These are phyloP conservation scores for Calypte anna DNA, from an alignment of 2,113 vertebrate genomes.

Conservation along the genomic window DNA sequence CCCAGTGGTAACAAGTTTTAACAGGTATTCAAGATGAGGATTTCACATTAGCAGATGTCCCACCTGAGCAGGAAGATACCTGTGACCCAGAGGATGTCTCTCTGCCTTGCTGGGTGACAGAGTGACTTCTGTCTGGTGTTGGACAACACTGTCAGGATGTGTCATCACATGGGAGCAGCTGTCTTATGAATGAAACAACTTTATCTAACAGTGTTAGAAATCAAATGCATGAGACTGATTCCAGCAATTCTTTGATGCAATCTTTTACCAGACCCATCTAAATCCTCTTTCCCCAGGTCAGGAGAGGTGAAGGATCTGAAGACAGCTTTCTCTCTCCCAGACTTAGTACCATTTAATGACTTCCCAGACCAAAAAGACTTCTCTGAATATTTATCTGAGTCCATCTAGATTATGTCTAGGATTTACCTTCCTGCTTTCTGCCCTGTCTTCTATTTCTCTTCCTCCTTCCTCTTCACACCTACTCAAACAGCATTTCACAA, in stretches of 20 bases:
- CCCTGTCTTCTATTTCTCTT: neutral
- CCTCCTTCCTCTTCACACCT: neutral
- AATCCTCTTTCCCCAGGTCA: neutral
- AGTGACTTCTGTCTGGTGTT: neutral
- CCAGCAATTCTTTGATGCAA: neutral
- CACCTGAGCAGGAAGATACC: neutral
- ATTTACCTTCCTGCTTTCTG: neutral
- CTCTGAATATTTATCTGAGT: neutral
- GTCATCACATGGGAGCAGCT: neutral
- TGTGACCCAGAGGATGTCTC: neutral
- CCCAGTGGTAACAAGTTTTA: neutral
- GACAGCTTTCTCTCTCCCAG: neutral
- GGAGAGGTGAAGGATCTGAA: neutral
- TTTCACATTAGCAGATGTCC: neutral
- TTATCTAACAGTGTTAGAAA: neutral
- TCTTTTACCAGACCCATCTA: neutral
- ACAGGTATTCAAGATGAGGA: fast-evolving
- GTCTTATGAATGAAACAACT: neutral
- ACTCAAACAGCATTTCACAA: neutral
- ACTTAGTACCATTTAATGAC: neutral
- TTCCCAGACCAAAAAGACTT: neutral
- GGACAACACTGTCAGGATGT: neutral
- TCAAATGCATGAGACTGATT: neutral
- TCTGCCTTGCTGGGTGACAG: neutral
- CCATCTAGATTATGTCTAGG: neutral